Evolutionary conservation across 2,888 invertebrate species (phyloP), one percentile per base, ranked within the genome.

Genomic region (Monopis laevigella): DNA sequence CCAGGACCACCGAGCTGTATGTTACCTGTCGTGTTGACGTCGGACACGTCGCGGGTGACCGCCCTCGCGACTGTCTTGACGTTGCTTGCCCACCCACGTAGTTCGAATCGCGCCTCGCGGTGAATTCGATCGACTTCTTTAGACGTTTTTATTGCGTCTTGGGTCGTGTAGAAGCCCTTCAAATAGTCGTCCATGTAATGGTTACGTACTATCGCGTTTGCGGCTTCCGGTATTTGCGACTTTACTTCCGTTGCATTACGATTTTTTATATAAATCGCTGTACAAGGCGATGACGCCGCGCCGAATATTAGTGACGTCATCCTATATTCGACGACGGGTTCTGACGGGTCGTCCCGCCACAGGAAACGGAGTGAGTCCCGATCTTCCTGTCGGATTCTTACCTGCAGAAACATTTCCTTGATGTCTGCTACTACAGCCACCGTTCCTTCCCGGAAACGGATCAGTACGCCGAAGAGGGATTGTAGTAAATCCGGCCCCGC

Each of bases 321-420:
- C n/a, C n/a, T n/a, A n/a, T n/a, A n/a, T n/a, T n/a, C n/a, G n/a
- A n/a, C n/a, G n/a, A n/a, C n/a, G n/a, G n/a, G n/a, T n/a, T n/a
- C n/a, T n/a, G n/a, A n/a, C n/a, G n/a, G 11, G 1, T 30, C 19
- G 14, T 38, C 39, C 4, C 42, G 21, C 45, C 45, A 42, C 32
- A 46, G 53, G 53, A 10, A 53, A 21, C 43, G 56, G 55, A 0
- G 52, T 36, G 26, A 48, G 35, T 45, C 42, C 27, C 52, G 52
- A 41, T 62, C 60, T 10, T 48, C 48, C 7, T 44, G 34, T 0
- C 38, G 12, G 2, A 63, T 53, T 7, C 47, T 47, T 0, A 62
- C 43, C 26, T 55, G 59, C 3, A 52, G 43, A 34, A 59, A 62
- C 60, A 64, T 61, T 35, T 64, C 58, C 4, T 43, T 47, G 0